Conservation (phyloP, 2,888 invertebrate species). For the Acronicta aceris region DNA sequence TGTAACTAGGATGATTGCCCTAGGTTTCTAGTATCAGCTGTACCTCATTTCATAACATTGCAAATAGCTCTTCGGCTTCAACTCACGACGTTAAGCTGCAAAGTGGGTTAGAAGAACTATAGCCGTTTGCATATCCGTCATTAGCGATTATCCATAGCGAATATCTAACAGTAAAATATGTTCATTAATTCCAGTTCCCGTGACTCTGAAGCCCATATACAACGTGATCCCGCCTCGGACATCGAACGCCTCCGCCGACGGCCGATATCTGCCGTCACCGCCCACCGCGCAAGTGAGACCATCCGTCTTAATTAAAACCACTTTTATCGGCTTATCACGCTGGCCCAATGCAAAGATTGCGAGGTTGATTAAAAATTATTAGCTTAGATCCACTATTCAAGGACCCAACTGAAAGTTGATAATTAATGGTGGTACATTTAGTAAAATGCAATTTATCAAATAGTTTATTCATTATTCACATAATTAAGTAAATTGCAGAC, state of each 20-base stretch:
- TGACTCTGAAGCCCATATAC: conserved; percentile 89
- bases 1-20: no score
- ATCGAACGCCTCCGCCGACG: conserved; percentile 75
- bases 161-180: conserved; percentile 33
- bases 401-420: conserved; percentile 19
- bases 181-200: conserved; percentile 82
- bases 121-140: background rate
- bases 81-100: background rate
- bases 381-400: conserved; percentile 27
- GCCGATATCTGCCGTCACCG: conserved; percentile 69
- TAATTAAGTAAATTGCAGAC: no score
- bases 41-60: no score
- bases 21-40: no score
- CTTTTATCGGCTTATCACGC: conserved; percentile 66
- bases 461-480: no score
- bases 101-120: conserved; percentile 7
- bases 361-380: conserved; percentile 46
- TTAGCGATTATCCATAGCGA: conserved; percentile 18
- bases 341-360: conserved; percentile 45
- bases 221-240: conserved; percentile 88
- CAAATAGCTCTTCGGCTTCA: no score
- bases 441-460: no score
- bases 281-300: conserved; percentile 78
- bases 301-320: conserved; percentile 71
- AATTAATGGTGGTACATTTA: background rate